Base-by-base conservation (phyloP, 2,888 invertebrate species). In the Scaptomyza polygonia region DNA sequence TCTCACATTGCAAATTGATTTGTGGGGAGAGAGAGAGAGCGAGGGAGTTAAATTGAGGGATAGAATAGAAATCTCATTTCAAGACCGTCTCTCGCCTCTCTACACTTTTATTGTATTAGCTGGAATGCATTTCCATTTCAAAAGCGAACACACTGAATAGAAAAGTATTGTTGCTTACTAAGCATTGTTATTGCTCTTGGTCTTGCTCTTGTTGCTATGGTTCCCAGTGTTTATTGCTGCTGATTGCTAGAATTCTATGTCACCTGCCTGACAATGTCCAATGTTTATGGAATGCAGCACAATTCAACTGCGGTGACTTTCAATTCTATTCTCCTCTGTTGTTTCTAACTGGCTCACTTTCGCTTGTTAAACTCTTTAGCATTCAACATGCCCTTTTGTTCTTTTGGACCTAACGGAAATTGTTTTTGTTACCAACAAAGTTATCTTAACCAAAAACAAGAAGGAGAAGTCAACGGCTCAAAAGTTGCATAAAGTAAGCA, bases 91-190 rank as follows among this genome's bases (percentile, higher is more conserved):
- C 32, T 62, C 51, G 8, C 40, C 59, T 11, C 51, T 34, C 30
- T 40, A 21, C 42, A 49, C 43, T 63, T 49, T 67, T 69, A 79
- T 78, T 79, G 67, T 71, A 66, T 79, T 66, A 67, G 51, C 53
- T 52, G 67, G 77, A 79, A 74, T 80, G 74, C 80, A 80, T 71
- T 78, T 80, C 67, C 65, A 71, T 70, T 77, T 79, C 63, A 77
- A 77, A 73, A 65, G 72, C 56, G 18, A 14, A 39, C 7, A 49
- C 57, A 53, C 58, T 79, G 72, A 77, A 77, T 79, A 79, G 59
- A 54, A 66, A 47, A 62, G 39, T 42, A 66, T 75, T 72, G 59
- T 75, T 53, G 18, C 42, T 14, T 16, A 16, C 47, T 21, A 16
- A 42, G 76, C 51, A 75, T 73, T 73, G 72, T 71, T 36, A 36